These are phyloP conservation scores for Apodemia duryi DNA, from an alignment of 2,888 invertebrate species.

Conservation along the genomic window DNA sequence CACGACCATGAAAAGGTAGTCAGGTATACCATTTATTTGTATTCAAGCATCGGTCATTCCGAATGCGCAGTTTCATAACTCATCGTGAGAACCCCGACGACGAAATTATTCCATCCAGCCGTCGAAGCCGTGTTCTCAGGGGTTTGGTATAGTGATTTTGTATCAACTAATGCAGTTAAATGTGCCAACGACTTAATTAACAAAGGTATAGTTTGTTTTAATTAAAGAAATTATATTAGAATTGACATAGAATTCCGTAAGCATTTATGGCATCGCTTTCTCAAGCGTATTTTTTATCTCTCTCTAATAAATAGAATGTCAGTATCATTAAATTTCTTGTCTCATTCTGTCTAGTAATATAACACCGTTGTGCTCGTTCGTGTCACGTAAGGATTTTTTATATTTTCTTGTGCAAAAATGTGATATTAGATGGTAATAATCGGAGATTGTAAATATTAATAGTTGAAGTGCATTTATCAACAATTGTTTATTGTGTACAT, in stretches of 20 bases:
- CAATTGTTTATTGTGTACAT: constrained; percentile 40
- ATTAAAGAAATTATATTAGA: constrained; percentile 44
- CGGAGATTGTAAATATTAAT: constrained; percentile 42
- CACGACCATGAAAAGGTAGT: constrained; percentile 51
- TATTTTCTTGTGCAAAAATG: constrained; percentile 62
- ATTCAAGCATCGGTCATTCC: constrained; percentile 43
- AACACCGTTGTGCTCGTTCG: constrained; percentile 79
- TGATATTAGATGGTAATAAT: constrained; percentile 51
- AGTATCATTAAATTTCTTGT: constrained; percentile 62
- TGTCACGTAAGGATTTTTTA: constrained; percentile 78
- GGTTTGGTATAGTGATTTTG: constrained; percentile 75
- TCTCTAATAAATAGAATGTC: constrained; percentile 57
- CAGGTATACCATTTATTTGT: constrained; percentile 38
- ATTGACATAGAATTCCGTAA: constrained; percentile 60
- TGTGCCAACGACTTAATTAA: constrained; percentile 75
- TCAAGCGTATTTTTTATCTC: constrained; percentile 67
- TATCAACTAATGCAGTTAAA: constrained; percentile 65
- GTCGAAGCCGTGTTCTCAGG: constrained; percentile 78
- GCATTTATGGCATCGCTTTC: constrained; percentile 79
- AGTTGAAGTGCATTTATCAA: constrained; percentile 42
- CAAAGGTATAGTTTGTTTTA: constrained; percentile 60
- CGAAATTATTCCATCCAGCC: constrained; percentile 80
- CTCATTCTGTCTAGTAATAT: constrained; percentile 76
- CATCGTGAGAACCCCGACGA: constrained; percentile 72
- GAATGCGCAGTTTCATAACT: constrained; percentile 54